These are phyloP conservation scores for Eubasilissa regina DNA, from an alignment of 1,140 invertebrate genomes.

Conservation along the genomic window DNA sequence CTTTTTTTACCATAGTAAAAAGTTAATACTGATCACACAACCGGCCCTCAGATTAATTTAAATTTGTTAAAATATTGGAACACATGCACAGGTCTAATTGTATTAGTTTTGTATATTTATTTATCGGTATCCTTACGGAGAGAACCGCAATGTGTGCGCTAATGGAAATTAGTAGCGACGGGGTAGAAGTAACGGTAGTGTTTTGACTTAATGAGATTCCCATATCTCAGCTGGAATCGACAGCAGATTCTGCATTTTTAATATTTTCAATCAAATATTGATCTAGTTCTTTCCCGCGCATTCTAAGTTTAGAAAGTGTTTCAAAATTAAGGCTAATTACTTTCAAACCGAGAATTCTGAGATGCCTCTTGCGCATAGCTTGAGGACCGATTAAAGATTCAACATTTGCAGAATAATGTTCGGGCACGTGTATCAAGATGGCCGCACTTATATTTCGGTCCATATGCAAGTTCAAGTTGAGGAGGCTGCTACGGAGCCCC, in stretches of 20 bases:
- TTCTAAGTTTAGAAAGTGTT: conserved; percentile 69
- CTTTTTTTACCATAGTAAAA: no score
- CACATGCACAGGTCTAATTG: no score
- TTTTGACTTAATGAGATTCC: neutral
- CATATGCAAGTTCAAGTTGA: conserved; percentile 67
- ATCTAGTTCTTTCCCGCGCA: conserved; percentile 64
- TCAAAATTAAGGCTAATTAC: conserved; percentile 76
- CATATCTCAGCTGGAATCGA: neutral
- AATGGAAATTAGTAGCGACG: no score
- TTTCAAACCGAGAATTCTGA: conserved; percentile 77
- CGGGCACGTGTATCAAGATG: conserved; percentile 77
- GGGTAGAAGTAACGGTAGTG: no score
- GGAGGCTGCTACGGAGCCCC: conserved; percentile 64
- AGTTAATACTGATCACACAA: no score
- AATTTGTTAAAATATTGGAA: no score
- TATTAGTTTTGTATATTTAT: no score
- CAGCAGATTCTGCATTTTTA: conserved; percentile 61
- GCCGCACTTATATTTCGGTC: conserved; percentile 70
- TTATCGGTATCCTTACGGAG: no score
- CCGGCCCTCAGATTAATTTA: no score
- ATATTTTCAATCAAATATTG: conserved; percentile 68
- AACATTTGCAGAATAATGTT: conserved; percentile 76
- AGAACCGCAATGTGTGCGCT: no score
- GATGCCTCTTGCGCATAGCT: conserved; percentile 75
- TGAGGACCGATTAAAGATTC: conserved; percentile 76